These are phyloP conservation scores for Rhombomys opimus DNA, from an alignment of 2,113 vertebrate species.

Conservation along the genomic window DNA sequence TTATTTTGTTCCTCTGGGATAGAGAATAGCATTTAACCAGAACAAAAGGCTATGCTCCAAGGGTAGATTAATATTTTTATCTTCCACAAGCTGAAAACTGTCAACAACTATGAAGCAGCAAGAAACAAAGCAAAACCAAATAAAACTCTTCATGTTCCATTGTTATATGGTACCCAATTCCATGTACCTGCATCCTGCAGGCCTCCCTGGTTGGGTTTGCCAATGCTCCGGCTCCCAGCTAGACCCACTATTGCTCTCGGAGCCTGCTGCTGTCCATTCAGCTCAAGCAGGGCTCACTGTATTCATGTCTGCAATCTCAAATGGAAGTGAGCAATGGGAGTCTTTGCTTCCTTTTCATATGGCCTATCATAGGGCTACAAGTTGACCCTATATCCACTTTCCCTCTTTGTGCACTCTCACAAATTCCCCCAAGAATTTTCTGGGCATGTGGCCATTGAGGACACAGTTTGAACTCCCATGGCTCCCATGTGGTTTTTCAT, in stretches of 20 bases:
- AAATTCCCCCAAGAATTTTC: not conserved
- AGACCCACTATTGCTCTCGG: not conserved
- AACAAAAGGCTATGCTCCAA: not conserved
- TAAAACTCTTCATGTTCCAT: not conserved
- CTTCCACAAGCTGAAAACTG: not conserved
- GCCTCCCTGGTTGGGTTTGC: too few relatives aligned
- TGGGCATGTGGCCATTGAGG: not conserved
- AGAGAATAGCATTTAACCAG: not conserved
- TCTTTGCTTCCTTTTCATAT: not conserved
- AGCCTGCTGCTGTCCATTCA: not conserved
- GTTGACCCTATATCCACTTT: not conserved
- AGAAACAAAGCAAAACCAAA: not conserved
- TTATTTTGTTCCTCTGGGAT: not conserved
- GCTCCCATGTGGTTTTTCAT: not conserved
- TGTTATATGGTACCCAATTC: too few relatives aligned
- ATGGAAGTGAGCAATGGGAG: not conserved
- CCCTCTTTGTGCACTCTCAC: not conserved
- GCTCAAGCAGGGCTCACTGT: too few relatives aligned
- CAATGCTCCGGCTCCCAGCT: too few relatives aligned
- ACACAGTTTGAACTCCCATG: not conserved
- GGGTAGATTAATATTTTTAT: not conserved
- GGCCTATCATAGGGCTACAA: not conserved
- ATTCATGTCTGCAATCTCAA: not conserved
- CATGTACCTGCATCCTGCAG: accelerated
- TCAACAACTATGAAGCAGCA: not conserved